phyloP scores from a whole-genome alignment of 2,797 vertebrate genomes.

The Crypturellus tataupa region DNA sequence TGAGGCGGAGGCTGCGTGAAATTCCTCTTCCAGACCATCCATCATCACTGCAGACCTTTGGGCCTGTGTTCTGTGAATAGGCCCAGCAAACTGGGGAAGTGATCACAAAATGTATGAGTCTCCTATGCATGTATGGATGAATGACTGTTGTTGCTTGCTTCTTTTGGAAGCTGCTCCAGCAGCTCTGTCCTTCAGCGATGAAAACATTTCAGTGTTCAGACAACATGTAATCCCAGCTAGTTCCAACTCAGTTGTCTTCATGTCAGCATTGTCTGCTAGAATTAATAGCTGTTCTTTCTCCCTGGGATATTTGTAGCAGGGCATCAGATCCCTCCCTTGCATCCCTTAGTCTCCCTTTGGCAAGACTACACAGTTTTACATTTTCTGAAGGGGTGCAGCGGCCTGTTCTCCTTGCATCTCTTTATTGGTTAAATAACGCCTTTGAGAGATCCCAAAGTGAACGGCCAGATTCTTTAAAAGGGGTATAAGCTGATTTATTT shows the following conservation, averaged over 20 bases:
- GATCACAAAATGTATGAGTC: neutral
- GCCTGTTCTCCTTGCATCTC: neutral
- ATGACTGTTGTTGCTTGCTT: accelerated
- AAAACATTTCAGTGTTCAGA: conserved; percentile 6
- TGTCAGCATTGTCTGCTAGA: neutral
- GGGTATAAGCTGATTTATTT: neutral
- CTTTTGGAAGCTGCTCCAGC: neutral
- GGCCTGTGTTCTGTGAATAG: neutral
- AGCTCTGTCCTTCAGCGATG: neutral
- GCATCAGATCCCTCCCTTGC: neutral
- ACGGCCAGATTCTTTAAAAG: neutral
- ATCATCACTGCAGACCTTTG: neutral
- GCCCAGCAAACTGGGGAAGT: accelerated
- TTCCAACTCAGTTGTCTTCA: neutral
- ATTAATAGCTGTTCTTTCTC: neutral
- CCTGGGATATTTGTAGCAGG: neutral
- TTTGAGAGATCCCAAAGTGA: neutral
- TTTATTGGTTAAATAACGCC: neutral
- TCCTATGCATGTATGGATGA: neutral
- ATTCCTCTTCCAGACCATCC: neutral
- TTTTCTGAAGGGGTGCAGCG: neutral
- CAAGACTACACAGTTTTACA: neutral
- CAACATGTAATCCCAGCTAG: neutral
- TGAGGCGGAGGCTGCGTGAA: neutral
- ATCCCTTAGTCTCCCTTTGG: neutral